Evolutionary conservation across 2,113 vertebrate genomes (phyloP), one percentile per base, ranked within the genome.

Genomic region (Amblyopsis rosae): DNA sequence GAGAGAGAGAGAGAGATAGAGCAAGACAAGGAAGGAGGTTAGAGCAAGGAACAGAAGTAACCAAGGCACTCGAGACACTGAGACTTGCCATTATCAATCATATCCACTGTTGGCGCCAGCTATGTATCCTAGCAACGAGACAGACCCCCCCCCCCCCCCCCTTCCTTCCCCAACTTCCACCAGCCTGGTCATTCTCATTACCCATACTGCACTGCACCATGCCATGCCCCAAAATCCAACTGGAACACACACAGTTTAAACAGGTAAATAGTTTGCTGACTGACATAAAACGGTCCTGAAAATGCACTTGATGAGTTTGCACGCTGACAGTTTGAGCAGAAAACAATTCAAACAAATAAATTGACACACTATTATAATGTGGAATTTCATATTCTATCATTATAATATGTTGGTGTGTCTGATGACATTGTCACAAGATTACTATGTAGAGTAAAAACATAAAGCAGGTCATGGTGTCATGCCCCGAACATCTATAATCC

Each of bases 31-130:
- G 49, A 65, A 65, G 6, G 35, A 35, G 35, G 35, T 35, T 35
- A 6, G 35, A 41, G 35, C 35, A 8, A 41, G 35, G 35, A 41
- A 41, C 35, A 41, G 50, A 85, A 88, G 83, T 78, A 85, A 72
- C 47, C 11, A 77, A 79, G 87, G 88, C 83, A 90, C 82, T 41
- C 74, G 81, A 88, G 87, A 89, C 86, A 86, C 80, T 80, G 76
- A 88, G 86, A 75, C 87, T 86, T 75, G 85, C 83, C 82, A 86
- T 91, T 90, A 91, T 90, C 89, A 90, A 90, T 90, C 90, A 91
- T 89, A 90, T 88, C 83, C 82, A 73, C 80, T 89, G 76, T 86
- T 89, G 90, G 90, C 85, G 86, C 88, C 88, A 54, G 82, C 75
- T 66, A 68, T 17, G 88, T 91, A 85, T 86, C 90, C 87, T 90